phyloP scores from a whole-genome alignment of 2,113 vertebrate genomes.

The Sylvia atricapilla region DNA sequence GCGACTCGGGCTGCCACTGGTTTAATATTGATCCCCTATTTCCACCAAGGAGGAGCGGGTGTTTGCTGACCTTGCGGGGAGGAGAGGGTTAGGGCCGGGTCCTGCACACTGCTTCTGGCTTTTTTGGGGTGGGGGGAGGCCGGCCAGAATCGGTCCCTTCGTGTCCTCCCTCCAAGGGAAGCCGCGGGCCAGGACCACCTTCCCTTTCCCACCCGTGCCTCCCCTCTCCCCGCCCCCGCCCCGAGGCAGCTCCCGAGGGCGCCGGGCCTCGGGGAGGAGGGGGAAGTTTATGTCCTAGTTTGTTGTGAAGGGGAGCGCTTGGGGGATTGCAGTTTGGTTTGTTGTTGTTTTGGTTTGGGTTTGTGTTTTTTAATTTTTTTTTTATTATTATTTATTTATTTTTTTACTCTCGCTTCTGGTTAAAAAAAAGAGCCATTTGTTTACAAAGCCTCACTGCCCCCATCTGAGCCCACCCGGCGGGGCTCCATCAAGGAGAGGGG shows the following conservation, averaged over 20 bases:
- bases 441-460: neutral
- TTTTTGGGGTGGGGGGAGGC: neutral
- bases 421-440: constrained; percentile 8
- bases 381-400: neutral
- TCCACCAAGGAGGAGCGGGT: neutral
- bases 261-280: neutral
- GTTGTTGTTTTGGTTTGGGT: neutral
- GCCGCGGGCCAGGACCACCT: neutral
- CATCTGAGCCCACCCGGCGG: neutral
- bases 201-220: neutral
- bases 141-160: neutral
- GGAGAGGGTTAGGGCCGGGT: neutral
- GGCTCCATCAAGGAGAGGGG: neutral
- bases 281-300: neutral
- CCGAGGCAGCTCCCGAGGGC: neutral
- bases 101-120: neutral
- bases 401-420: neutral
- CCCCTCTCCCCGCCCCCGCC: neutral
- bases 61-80: neutral
- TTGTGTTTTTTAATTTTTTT: neutral
- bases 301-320: neutral
- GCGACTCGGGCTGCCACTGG: neutral
- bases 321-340: neutral
- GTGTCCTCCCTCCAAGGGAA: neutral
- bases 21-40: neutral